These are phyloP conservation scores for Bhutanitis thaidina DNA, from an alignment of 2,888 invertebrate species.

Conservation along the genomic window DNA sequence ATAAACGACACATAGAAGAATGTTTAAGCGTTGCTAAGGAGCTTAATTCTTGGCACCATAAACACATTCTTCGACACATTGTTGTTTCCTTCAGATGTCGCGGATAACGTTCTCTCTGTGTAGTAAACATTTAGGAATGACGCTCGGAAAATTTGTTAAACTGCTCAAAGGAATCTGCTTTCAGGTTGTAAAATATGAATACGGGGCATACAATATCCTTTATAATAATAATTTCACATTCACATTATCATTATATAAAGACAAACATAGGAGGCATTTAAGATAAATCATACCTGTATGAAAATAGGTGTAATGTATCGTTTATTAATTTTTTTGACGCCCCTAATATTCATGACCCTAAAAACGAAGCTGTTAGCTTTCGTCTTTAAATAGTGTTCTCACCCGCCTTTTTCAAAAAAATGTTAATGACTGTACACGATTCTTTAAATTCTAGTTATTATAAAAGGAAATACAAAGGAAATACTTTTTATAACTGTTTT, in stretches of 20 bases:
- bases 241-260: neutral
- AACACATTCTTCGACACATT: slow-evolving; percentile 78
- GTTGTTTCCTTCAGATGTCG: slow-evolving; percentile 62
- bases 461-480: too few relatives aligned
- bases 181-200: slow-evolving; percentile 46
- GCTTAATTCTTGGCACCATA: slow-evolving; percentile 74
- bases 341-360: too few relatives aligned
- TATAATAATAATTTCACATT: slow-evolving; percentile 58
- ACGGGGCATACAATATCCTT: slow-evolving; percentile 39
- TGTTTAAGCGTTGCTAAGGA: slow-evolving; percentile 45
- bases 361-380: too few relatives aligned
- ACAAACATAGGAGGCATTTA: neutral
- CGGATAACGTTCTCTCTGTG: slow-evolving; percentile 48
- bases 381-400: too few relatives aligned
- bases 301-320: neutral
- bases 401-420: too few relatives aligned
- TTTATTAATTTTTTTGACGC: too few relatives aligned
- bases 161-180: slow-evolving; percentile 58
- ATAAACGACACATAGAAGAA: slow-evolving; percentile 15
- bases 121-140: slow-evolving; percentile 56
- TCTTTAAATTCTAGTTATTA: too few relatives aligned
- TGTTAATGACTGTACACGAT: too few relatives aligned
- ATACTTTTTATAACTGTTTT: too few relatives aligned
- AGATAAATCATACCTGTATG: too few relatives aligned
- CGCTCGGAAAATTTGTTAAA: slow-evolving; percentile 60